These are phyloP conservation scores for Drosophila parvula DNA, from an alignment of 1,140 invertebrate species.

Conservation along the genomic window DNA sequence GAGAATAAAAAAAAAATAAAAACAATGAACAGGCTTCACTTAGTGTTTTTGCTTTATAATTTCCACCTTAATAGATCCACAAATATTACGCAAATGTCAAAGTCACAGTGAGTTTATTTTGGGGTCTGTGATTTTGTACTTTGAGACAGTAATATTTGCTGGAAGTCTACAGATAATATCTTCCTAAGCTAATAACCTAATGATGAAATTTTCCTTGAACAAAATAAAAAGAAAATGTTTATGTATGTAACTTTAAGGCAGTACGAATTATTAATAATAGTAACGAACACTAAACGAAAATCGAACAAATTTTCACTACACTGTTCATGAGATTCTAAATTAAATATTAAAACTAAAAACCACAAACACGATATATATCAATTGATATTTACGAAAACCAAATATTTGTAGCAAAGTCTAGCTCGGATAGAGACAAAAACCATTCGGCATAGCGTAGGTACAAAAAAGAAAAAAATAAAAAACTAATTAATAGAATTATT, in stretches of 20 bases:
- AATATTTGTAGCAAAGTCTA: constrained; percentile 33
- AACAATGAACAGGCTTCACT: constrained; percentile 8
- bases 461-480: not conserved
- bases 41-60: constrained; percentile 18
- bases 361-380: constrained; percentile 16
- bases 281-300: constrained; percentile 40
- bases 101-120: constrained; percentile 68
- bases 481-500: constrained; percentile 54
- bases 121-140: constrained; percentile 68
- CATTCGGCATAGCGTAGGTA: constrained; percentile 49
- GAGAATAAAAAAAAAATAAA: not conserved
- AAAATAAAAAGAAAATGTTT: constrained; percentile 16
- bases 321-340: constrained; percentile 80
- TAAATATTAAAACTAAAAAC: constrained; percentile 58
- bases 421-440: constrained; percentile 20
- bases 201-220: constrained; percentile 18
- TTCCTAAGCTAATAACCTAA: constrained; percentile 14
- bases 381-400: constrained; percentile 23
- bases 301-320: constrained; percentile 49
- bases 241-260: constrained; percentile 44
- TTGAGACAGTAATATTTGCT: constrained; percentile 54
- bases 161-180: constrained; percentile 11
- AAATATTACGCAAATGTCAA: constrained; percentile 62
- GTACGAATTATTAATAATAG: constrained; percentile 37
- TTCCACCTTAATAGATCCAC: constrained; percentile 10